Base-by-base conservation (phyloP, 1,140 invertebrate species). In the Trissolcus basalis region DNA sequence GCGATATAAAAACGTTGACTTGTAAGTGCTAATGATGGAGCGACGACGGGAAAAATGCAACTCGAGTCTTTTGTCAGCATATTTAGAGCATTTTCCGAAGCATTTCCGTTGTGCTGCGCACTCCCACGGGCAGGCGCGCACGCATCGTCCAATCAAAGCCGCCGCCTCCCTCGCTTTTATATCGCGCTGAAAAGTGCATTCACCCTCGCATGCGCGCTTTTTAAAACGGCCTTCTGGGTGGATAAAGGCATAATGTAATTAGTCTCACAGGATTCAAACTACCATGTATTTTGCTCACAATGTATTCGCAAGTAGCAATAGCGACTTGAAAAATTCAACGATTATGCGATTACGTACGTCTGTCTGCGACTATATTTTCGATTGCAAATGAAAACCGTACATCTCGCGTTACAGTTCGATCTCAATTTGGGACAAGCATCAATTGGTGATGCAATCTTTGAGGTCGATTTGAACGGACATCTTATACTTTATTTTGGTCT, bases 141-240 rank as follows among this genome's bases (percentile, higher is more conserved):
- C 63, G 63, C 51, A 58, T 12, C 14, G 44, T 32, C 70, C 60
- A 58, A 70, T 65, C 61, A 14, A 50, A 12, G 7, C 47, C 36
- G 7, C 47, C 36, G 56, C 69, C 41, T 58, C 45, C 47, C 1
- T 11, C 27, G 0, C 27, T 15, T 50, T 35, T 41, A 19, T 35
- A 39, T 43, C 5, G 7, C 12, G n/a, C 12, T 43, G n/a, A 27
- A 16, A 16, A 58, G 55, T 53, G 45, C 75, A 35, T 78, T 73
- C 64, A 78, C 69, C 75, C 64, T 58, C 56, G 63, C 44, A 58
- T 58, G 16, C 27, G 35, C 45, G 70, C 60, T 56, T 60, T 67
- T 73, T 51, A 49, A 64, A 64, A 49, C 50, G 64, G 4, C 76
- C 44, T 67, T 72, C 53, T 12, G 59, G 58, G 47, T 61, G 16